Conservation (phyloP, 2,888 invertebrate species). For the Habrosyne pyritoides region DNA sequence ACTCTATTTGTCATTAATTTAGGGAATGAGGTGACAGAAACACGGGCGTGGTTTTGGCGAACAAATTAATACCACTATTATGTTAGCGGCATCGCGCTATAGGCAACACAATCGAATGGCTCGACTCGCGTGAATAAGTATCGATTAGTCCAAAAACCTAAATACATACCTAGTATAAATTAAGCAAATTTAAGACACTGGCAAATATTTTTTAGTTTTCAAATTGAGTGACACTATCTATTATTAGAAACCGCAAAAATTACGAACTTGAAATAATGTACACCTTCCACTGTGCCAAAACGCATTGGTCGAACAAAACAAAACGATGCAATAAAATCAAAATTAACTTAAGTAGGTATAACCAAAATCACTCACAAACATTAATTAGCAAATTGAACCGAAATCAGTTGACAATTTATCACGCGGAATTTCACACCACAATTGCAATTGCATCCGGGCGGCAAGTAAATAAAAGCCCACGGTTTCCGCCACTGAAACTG, state of each 20-base stretch:
- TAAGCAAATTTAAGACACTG: neutral
- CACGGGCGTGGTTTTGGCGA: slow-evolving; percentile 66
- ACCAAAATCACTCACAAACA: slow-evolving; percentile 46
- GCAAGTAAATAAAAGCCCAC: slow-evolving; percentile 64
- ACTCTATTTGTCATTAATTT: slow-evolving; percentile 81
- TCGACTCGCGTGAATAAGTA: neutral
- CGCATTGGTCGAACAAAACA: neutral
- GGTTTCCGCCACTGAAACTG: slow-evolving; percentile 58
- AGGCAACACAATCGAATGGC: neutral
- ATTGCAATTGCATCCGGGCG: slow-evolving; percentile 58
- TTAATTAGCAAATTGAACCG: slow-evolving; percentile 57
- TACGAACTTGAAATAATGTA: neutral
- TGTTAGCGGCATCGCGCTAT: slow-evolving; percentile 22
- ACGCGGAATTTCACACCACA: slow-evolving; percentile 55
- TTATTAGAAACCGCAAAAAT: neutral
- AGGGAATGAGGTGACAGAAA: slow-evolving; percentile 77
- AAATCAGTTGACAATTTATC: slow-evolving; percentile 64
- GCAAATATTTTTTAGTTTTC: neutral
- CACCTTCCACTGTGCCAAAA: neutral
- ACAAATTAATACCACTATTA: slow-evolving; percentile 72
- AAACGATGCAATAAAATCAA: neutral
- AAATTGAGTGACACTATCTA: neutral
- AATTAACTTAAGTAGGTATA: slow-evolving; percentile 11
- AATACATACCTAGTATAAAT: too few species aligned
- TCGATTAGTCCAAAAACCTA: neutral